Evolutionary conservation across 2,888 invertebrate species (phyloP), one percentile per base, ranked within the genome.

Genomic region (Theretra japonica): DNA sequence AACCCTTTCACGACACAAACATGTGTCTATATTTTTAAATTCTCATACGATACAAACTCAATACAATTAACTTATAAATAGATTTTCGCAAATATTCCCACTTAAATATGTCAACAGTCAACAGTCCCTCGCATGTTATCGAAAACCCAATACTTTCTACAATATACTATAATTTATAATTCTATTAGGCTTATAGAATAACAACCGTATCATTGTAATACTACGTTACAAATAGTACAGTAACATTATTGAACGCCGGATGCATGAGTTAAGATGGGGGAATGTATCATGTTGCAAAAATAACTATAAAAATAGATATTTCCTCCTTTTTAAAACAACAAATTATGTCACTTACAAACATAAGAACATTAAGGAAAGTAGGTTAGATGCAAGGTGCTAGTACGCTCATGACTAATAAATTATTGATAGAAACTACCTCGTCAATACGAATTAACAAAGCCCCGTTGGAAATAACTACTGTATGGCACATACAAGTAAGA

Each of bases 241-340:
- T 11, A 41, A 21, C 15, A 3, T 33, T 41, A 23, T 21, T 23
- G 62, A 41, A 41, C 23, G 77, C 82, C 84, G 90, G 89, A 91
- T 81, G 86, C 79, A 75, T 82, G 82, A 57, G 83, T 88, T 88
- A 88, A 85, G 86, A 88, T 87, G 87, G 84, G 84, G 81, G 81
- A 79, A 79, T 74, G 76, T 86, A 84, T 89, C 89, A 88, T 86
- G 88, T 76, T 78, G 78, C 81, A 86, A 83, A 85, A 86, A 84
- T 84, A 83, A 82, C 80, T 83, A 76, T 80, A 79, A 82, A n/a
- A 89, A 89, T 82, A 88, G 86, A 82, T 79, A 84, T 83, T 86
- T 90, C 89, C 86, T 82, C 75, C 62, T 50, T 69, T 48, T 69
- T n/a, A 28, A 65, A 48, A 48, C 15, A 65, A 48, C 23, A 48